phyloP scores from a whole-genome alignment of 92 coral and sea anemone genomes.

The Parazoanthus darwini region DNA sequence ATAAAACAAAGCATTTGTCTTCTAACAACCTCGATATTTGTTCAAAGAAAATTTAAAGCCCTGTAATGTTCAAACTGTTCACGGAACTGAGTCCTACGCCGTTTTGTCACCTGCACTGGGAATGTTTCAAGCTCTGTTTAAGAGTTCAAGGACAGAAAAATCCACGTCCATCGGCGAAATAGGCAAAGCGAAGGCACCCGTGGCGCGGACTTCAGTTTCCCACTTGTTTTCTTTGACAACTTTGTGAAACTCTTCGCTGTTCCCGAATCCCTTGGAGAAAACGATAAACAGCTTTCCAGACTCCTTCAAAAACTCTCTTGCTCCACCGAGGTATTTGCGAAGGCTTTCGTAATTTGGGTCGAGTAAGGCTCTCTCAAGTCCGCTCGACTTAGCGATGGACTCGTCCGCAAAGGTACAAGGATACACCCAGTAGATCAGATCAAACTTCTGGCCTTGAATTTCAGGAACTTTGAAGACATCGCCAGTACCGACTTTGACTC shows the following conservation, averaged over 20 bases:
- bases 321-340: slow-evolving; percentile 57
- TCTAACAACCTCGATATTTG: background rate
- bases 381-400: slow-evolving; percentile 34
- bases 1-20: background rate
- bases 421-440: slow-evolving; percentile 61
- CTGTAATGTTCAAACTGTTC: background rate
- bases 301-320: slow-evolving; percentile 54
- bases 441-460: slow-evolving; percentile 47
- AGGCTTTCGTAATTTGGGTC: slow-evolving; percentile 58
- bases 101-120: background rate
- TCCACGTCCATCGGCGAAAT: slow-evolving; percentile 34
- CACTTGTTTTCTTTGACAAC: slow-evolving; percentile 58
- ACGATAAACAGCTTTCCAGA: slow-evolving; percentile 50
- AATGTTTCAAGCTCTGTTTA: slow-evolving; percentile 22
- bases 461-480: slow-evolving; percentile 59
- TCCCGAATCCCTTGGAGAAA: slow-evolving; percentile 56
- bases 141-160: slow-evolving; percentile 25
- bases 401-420: slow-evolving; percentile 45
- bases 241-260: slow-evolving; percentile 48
- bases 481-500: slow-evolving; percentile 48
- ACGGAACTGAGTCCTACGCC: background rate
- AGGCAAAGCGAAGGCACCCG: slow-evolving; percentile 19
- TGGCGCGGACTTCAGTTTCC: slow-evolving; percentile 35
- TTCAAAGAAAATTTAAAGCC: background rate
- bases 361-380: slow-evolving; percentile 56